phyloP scores from a whole-genome alignment of 2,797 vertebrate genomes.

The Eptatretus atami region DNA sequence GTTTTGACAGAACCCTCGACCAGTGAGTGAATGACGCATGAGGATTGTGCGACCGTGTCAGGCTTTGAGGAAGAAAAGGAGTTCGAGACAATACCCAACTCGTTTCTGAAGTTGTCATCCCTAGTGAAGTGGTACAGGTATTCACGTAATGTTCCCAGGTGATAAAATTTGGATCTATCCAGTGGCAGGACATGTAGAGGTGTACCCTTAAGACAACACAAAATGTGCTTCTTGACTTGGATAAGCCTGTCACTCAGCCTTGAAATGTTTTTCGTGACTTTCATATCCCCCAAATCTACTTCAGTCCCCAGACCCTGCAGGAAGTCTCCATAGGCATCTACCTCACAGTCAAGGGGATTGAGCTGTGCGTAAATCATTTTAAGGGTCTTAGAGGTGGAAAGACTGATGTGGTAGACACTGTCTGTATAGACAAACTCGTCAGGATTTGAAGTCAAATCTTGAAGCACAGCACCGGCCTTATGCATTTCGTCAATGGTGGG shows the following conservation, averaged over 20 bases:
- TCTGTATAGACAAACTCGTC: slow-evolving; percentile 50
- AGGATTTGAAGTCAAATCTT: slow-evolving; percentile 1
- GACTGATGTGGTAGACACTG: slow-evolving; percentile 57
- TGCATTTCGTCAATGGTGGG: slow-evolving; percentile 32
- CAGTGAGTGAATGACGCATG: slow-evolving; percentile 37
- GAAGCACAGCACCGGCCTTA: slow-evolving; percentile 21
- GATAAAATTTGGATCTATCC: slow-evolving; percentile 67
- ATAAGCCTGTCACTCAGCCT: slow-evolving; percentile 19
- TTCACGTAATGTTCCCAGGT: slow-evolving; percentile 48
- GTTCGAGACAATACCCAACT: slow-evolving; percentile 27
- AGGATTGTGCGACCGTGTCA: slow-evolving; percentile 3
- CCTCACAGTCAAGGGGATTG: slow-evolving; percentile 31
- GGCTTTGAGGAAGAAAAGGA: slow-evolving; percentile 16
- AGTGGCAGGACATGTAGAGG: slow-evolving; percentile 36
- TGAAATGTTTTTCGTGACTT: slow-evolving; percentile 18
- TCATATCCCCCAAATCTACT: slow-evolving; percentile 29
- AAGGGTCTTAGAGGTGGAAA: slow-evolving; percentile 17
- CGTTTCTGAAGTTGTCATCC: slow-evolving; percentile 20
- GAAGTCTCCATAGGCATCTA: slow-evolving; percentile 85
- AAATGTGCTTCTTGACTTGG: slow-evolving; percentile 30
- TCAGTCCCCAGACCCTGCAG: slow-evolving; percentile 46
- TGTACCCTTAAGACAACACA: slow-evolving; percentile 27
- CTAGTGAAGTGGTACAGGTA: slow-evolving; percentile 41
- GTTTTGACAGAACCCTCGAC: slow-evolving; percentile 20
- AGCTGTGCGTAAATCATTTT: slow-evolving; percentile 26